These are phyloP conservation scores for Drosophila serrata DNA, from an alignment of 1,140 invertebrate species.

Conservation along the genomic window DNA sequence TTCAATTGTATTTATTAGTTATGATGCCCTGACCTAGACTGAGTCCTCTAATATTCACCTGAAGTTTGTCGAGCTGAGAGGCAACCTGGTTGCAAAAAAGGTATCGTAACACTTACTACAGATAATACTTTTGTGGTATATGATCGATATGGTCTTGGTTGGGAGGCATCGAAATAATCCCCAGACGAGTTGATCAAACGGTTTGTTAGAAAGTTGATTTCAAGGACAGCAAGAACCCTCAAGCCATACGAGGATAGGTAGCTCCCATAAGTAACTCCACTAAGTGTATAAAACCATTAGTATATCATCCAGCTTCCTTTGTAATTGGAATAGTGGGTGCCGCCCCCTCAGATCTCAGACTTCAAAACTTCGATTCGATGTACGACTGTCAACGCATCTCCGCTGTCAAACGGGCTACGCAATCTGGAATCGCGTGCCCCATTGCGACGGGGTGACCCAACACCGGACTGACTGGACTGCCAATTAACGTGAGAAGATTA, in stretches of 20 bases:
- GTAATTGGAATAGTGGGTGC: not conserved
- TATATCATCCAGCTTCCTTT: not conserved
- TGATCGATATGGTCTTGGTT: no score
- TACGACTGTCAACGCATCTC: conserved; percentile 20
- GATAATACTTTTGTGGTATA: no score
- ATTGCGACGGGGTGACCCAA: not conserved
- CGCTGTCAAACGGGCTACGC: not conserved
- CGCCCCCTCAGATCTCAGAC: conserved; percentile 1
- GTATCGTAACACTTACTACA: no score
- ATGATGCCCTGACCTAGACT: not conserved
- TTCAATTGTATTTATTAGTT: conserved; percentile 10
- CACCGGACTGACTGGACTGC: not conserved
- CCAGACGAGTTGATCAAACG: no score
- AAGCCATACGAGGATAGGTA: not conserved
- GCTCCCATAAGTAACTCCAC: not conserved
- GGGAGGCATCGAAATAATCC: no score
- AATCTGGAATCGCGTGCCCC: conserved; percentile 15
- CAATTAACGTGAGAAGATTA: conserved; percentile 37
- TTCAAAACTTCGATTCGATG: not conserved
- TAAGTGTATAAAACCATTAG: not conserved
- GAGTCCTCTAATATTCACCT: not conserved
- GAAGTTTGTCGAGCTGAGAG: not conserved
- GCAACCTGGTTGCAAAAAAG: no score
- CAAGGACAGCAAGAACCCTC: not conserved
- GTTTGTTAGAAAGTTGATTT: no score